Evolutionary conservation across 2,888 invertebrate genomes (phyloP).

Genomic region (Parascotia fuliginaria): DNA sequence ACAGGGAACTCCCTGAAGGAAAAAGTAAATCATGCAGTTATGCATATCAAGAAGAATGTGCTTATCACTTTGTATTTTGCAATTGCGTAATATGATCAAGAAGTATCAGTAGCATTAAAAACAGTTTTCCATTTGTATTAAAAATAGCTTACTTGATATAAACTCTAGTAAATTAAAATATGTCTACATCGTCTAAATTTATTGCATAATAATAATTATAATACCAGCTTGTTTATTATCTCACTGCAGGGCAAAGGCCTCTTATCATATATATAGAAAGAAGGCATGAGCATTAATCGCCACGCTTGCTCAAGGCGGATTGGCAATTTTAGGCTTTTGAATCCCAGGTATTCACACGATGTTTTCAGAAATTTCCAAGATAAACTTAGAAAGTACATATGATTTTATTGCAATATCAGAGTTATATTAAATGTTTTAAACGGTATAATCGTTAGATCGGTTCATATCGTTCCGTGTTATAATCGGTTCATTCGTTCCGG

Average conservation of each 20-base stretch:
- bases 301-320: too few relatives aligned
- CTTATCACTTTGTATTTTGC: background rate
- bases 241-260: too few relatives aligned
- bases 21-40: background rate
- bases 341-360: too few relatives aligned
- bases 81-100: background rate
- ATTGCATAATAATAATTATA: too few relatives aligned
- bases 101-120: background rate
- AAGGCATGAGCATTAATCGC: too few relatives aligned
- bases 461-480: constrained; percentile 29
- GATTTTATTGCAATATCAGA: constrained; percentile 26
- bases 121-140: background rate
- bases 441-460: constrained; percentile 19
- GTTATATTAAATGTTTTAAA: constrained; percentile 30
- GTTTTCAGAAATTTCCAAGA: too few relatives aligned
- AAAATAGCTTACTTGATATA: too few relatives aligned
- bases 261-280: too few relatives aligned
- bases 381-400: constrained; percentile 5
- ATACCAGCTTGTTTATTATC: too few relatives aligned
- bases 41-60: background rate
- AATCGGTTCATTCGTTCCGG: constrained; percentile 37
- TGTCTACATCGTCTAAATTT: too few relatives aligned
- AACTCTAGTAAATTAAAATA: too few relatives aligned
- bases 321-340: too few relatives aligned
- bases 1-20: background rate